A percentile compares a stretch with the other conserved stretches of the same genome.
phyloP scores from a whole-genome alignment of 2,797 vertebrate species.

The Enteromius afrohamiltoni region DNA sequence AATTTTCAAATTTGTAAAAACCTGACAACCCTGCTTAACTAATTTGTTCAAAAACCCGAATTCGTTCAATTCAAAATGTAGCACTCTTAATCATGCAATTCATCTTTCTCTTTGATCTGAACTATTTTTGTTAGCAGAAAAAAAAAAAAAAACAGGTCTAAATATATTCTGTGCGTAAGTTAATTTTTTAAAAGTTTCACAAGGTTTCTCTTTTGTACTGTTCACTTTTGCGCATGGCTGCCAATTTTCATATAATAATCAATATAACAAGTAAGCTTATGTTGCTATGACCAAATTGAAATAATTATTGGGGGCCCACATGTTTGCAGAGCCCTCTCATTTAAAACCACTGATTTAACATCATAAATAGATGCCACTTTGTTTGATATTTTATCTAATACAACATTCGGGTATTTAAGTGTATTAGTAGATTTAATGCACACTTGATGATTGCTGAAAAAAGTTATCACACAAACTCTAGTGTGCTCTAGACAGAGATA shows the following conservation, averaged over 20 bases:
- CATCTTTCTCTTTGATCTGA: background rate
- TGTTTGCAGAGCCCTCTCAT: background rate
- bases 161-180: background rate
- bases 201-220: background rate
- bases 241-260: background rate
- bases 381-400: background rate
- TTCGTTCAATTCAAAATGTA: background rate
- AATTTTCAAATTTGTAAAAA: too few species aligned
- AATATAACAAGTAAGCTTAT: background rate
- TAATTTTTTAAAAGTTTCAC: background rate
- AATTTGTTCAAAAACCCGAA: background rate
- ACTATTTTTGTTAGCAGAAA: background rate
- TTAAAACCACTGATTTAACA: conserved; percentile 12
- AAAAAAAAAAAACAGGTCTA: background rate
- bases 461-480: background rate
- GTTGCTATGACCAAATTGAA: background rate
- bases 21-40: too few species aligned
- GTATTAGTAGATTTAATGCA: background rate
- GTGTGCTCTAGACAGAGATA: background rate
- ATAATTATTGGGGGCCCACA: background rate
- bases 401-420: background rate
- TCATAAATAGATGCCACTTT: background rate
- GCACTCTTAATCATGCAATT: background rate
- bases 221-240: background rate
- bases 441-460: background rate